These are phyloP conservation scores for Cenopis cana DNA, from an alignment of 2,888 invertebrate species.

Conservation along the genomic window DNA sequence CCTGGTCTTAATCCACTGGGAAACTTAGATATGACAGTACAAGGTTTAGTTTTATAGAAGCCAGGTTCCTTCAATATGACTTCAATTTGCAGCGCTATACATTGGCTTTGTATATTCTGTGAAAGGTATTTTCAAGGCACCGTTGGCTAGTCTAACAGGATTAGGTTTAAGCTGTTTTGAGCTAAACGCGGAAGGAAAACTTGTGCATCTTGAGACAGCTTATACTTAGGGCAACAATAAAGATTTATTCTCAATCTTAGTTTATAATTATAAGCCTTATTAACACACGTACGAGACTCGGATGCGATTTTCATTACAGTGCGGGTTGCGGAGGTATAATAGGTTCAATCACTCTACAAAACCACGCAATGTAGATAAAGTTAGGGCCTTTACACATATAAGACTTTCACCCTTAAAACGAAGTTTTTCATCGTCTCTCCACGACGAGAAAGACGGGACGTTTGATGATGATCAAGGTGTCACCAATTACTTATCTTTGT, in stretches of 20 bases:
- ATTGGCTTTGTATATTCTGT: slow-evolving; percentile 10
- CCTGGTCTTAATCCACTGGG: background rate
- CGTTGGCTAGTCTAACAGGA: slow-evolving; percentile 19
- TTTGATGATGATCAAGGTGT: background rate
- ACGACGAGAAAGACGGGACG: background rate
- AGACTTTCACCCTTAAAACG: too few relatives aligned
- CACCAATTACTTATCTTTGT: background rate
- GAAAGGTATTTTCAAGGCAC: slow-evolving; percentile 14
- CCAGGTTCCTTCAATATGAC: background rate
- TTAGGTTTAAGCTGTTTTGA: slow-evolving; percentile 23
- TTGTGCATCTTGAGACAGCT: slow-evolving; percentile 3
- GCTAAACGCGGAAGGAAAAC: slow-evolving; percentile 16
- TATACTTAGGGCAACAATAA: background rate
- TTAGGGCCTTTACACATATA: too few relatives aligned
- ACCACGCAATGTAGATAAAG: too few relatives aligned
- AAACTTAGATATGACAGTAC: background rate
- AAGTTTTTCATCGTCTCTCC: background rate
- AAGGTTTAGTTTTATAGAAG: background rate
- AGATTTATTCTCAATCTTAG: slow-evolving; percentile 1
- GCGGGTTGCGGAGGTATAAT: too few relatives aligned
- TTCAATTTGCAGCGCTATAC: background rate
- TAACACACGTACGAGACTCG: too few relatives aligned
- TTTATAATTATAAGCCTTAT: background rate
- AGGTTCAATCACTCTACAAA: too few relatives aligned
- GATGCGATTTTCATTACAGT: too few relatives aligned